Conservation (phyloP, 2,888 invertebrate genomes). For the Bembecia ichneumoniformis region DNA sequence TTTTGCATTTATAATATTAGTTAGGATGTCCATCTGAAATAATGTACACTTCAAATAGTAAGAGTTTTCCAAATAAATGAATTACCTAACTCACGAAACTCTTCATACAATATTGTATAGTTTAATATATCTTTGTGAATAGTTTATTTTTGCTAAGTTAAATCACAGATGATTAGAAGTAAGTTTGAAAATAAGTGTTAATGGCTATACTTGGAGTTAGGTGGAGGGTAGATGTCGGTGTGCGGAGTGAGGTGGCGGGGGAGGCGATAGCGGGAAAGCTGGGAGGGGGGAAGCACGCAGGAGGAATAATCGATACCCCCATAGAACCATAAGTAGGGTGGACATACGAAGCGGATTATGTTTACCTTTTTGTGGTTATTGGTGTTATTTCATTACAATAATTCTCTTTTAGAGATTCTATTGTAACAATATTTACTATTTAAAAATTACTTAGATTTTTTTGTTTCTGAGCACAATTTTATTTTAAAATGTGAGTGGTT, state of each 20-base stretch:
- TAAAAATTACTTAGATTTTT: too few species aligned
- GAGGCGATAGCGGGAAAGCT: slow-evolving; percentile 1
- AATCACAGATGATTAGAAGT: neutral
- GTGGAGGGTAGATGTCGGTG: slow-evolving; percentile 17
- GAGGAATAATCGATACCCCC: slow-evolving; percentile 57
- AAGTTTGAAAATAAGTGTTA: slow-evolving; percentile 1
- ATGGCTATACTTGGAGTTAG: slow-evolving; percentile 4
- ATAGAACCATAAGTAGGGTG: slow-evolving; percentile 62
- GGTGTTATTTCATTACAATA: too few species aligned
- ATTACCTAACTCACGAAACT: too few species aligned
- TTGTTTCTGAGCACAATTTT: too few species aligned
- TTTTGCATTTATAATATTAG: too few species aligned
- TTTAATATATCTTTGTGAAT: too few species aligned
- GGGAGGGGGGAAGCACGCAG: slow-evolving; percentile 10
- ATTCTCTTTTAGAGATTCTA: neutral
- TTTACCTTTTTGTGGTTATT: neutral
- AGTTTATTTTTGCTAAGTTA: neutral
- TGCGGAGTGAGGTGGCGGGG: slow-evolving; percentile 15
- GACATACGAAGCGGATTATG: slow-evolving; percentile 28
- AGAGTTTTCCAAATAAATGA: too few species aligned
- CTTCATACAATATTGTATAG: too few species aligned
- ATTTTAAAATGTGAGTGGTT: too few species aligned
- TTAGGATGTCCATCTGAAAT: too few species aligned
- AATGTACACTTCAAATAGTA: too few species aligned
- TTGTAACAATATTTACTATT: too few species aligned